phyloP scores from a whole-genome alignment of 2,888 invertebrate genomes.

The Andrena marginata region DNA sequence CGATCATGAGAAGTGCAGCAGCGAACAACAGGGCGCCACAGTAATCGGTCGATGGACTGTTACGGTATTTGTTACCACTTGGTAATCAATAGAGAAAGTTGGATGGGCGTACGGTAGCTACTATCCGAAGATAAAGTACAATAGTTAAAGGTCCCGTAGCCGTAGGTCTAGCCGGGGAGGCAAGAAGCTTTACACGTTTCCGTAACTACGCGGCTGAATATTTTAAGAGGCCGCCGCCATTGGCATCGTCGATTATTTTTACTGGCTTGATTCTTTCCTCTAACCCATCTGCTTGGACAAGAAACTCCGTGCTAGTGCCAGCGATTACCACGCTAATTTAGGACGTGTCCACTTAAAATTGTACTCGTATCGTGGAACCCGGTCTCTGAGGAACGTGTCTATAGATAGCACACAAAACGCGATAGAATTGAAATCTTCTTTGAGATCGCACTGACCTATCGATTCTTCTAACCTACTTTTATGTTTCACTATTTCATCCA shows the following conservation, averaged over 20 bases:
- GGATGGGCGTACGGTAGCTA: slow-evolving; percentile 1
- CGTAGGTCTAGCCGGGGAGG: neutral
- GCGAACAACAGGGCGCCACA: slow-evolving; percentile 16
- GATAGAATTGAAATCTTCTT: neutral
- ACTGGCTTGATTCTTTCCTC: slow-evolving; percentile 30
- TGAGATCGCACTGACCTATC: neutral
- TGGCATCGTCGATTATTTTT: slow-evolving; percentile 59
- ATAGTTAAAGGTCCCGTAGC: slow-evolving; percentile 11
- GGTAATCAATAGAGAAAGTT: slow-evolving; percentile 35
- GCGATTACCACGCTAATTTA: neutral
- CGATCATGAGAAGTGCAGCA: slow-evolving; percentile 48
- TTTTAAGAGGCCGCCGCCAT: slow-evolving; percentile 44
- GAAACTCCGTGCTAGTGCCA: slow-evolving; percentile 31
- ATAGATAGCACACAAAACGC: neutral
- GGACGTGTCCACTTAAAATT: neutral
- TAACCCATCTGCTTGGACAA: no score
- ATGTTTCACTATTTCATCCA: neutral
- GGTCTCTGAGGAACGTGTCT: no score
- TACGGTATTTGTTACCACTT: slow-evolving; percentile 28
- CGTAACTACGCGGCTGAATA: slow-evolving; percentile 48
- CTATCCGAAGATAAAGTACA: slow-evolving; percentile 26
- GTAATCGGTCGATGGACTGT: slow-evolving; percentile 41
- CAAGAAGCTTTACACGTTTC: slow-evolving; percentile 48
- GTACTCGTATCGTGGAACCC: neutral
- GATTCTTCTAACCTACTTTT: neutral